Evolutionary conservation across 2,888 invertebrate species (phyloP).

Genomic region (Euproctis similis): DNA sequence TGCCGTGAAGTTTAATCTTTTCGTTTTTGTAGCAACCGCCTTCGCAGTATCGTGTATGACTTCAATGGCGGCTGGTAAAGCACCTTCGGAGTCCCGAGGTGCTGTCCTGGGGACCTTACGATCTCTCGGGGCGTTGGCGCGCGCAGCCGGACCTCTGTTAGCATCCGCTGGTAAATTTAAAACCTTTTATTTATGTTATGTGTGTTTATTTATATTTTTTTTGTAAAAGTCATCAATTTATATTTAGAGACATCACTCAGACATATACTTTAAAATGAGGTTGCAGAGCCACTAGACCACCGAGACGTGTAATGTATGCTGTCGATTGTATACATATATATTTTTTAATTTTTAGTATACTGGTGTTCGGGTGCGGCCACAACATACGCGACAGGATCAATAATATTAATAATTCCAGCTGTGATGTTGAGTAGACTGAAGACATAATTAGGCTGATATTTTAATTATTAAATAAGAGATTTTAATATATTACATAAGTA

Average conservation of each 20-base stretch:
- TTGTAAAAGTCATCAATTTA: no score
- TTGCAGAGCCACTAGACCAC: no score
- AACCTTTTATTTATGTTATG: no score
- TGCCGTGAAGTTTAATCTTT: no score
- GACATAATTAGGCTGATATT: no score
- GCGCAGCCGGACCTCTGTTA: constrained; percentile 92
- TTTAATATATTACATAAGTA: no score
- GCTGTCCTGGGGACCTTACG: constrained; percentile 95
- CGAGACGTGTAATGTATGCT: no score
- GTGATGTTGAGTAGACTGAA: constrained; percentile 76
- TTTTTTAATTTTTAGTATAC: constrained; percentile 87
- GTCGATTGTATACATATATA: no score
- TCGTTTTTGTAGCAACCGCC: constrained; percentile 82
- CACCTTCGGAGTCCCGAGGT: constrained; percentile 88
- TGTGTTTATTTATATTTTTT: no score
- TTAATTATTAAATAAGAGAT: no score
- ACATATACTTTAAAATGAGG: no score
- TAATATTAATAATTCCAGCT: constrained; percentile 85
- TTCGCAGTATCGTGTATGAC: constrained; percentile 97
- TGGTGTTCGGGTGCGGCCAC: constrained; percentile 91
- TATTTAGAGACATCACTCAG: no score
- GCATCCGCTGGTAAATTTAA: constrained; percentile 88
- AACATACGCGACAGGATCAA: constrained; percentile 88
- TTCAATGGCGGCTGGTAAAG: constrained; percentile 89
- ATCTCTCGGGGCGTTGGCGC: constrained; percentile 94